phyloP scores from a whole-genome alignment of 2,888 invertebrate genomes.

The Mylabris sibirica region DNA sequence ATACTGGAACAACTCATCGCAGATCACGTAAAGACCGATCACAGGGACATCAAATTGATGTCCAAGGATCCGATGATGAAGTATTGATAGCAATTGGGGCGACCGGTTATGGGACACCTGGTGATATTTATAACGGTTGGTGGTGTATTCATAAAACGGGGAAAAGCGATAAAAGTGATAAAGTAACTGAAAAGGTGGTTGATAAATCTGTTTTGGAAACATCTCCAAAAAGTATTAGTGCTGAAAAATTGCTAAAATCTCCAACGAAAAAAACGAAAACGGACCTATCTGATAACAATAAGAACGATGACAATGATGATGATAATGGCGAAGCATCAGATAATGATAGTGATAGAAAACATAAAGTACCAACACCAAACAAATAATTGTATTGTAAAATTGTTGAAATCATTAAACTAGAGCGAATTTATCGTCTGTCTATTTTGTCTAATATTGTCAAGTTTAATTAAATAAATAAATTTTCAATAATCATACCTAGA shows the following conservation, averaged over 20 bases:
- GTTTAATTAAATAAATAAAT: neutral
- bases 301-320: too few species aligned
- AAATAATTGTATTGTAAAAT: neutral
- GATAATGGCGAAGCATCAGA: too few species aligned
- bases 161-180: too few species aligned
- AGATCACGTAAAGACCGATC: too few species aligned
- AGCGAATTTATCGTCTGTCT: neutral
- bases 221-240: neutral
- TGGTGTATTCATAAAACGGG: neutral
- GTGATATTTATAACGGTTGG: neutral
- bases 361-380: neutral
- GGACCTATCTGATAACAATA: too few species aligned
- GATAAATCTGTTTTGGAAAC: neutral
- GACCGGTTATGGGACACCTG: neutral
- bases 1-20: neutral
- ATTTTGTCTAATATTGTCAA: too few species aligned
- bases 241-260: neutral
- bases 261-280: neutral
- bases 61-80: too few species aligned
- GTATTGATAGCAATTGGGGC: too few species aligned
- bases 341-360: too few species aligned
- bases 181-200: too few species aligned
- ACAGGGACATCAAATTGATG: too few species aligned
- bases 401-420: neutral
- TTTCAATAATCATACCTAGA: conserved; percentile 66